Evolutionary conservation across 1,140 invertebrate genomes (phyloP), one percentile per base, ranked within the genome.

Genomic region (Nixonia krombeini): DNA sequence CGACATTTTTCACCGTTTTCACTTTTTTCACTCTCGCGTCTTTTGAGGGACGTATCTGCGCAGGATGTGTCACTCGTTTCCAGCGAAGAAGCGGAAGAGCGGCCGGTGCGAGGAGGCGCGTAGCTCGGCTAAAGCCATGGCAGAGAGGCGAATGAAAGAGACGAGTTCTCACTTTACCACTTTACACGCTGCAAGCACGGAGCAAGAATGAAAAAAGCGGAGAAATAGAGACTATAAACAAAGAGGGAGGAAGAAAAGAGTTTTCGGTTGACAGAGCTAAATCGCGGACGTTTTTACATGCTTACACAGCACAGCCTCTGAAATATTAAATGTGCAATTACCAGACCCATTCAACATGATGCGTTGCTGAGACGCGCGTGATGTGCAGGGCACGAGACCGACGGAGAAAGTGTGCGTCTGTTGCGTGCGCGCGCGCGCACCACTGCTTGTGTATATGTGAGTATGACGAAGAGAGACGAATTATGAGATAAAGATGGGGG

Each of bases 281-380:
- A 80, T 81, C 78, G 70, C 49, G 67, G 64, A 73, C 71, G 65
- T 76, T 80, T 80, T 75, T 78, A 76, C 70, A 79, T 76, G 75
- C 81, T 80, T 79, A 76, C 69, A 79, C 51, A 73, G 76, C 70
- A 76, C 79, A 77, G 79, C 76, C 76, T 76, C 78, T 84, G 80
- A 85, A 85, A 84, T 85, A 84, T 85, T 85, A 82, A 85, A 73
- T 81, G 79, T 69, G 81, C 82, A 85, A 85, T 85, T 85, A 85
- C 80, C 78, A 73, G 70, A 71, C 50, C 80, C 80, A 84, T 84
- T 85, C 82, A 84, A 66, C 70, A 73, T 79, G 75, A 81, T 79
- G 78, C 73, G 75, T 73, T 72, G 73, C 64, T 63, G 79, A 76
- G 75, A 81, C 78, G 71, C 70, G 68, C 58, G 72, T 64, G 53